phyloP scores from a whole-genome alignment of 2,888 invertebrate genomes.

The Hesperia comma region DNA sequence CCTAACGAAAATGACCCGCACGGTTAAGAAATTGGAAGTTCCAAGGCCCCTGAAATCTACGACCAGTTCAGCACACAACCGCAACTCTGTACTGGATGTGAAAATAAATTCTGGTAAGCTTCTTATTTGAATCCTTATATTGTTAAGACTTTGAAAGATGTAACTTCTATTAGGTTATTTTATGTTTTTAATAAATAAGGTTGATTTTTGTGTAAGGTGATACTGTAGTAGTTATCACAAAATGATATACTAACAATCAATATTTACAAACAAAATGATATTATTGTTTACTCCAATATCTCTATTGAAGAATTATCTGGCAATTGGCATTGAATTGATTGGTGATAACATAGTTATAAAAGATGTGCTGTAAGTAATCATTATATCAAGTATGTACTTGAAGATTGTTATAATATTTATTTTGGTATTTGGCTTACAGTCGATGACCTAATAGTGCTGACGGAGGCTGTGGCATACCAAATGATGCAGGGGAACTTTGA shows the following conservation, averaged over 20 bases:
- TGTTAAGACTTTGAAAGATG: not conserved
- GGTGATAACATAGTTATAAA: constrained; percentile 1
- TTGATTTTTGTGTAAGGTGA: too few relatives aligned
- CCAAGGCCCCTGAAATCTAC: constrained; percentile 88
- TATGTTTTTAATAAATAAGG: too few relatives aligned
- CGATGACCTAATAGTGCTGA: constrained; percentile 92
- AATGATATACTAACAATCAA: constrained; percentile 14
- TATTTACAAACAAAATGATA: constrained; percentile 21
- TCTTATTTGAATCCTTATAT: constrained; percentile 40
- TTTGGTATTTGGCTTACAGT: constrained; percentile 76
- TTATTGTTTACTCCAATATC: not conserved
- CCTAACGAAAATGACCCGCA: constrained; percentile 86
- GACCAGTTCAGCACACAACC: constrained; percentile 82
- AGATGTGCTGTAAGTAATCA: not conserved
- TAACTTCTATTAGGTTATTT: too few relatives aligned
- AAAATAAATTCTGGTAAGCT: constrained; percentile 81
- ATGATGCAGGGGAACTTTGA: constrained; percentile 90
- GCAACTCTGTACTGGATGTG: constrained; percentile 79
- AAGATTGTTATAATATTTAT: not conserved
- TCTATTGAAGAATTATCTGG: not conserved
- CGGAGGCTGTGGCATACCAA: constrained; percentile 91
- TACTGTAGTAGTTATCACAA: too few relatives aligned
- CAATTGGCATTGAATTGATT: constrained; percentile 4
- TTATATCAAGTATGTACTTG: not conserved
- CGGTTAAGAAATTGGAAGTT: constrained; percentile 89